These are phyloP conservation scores for Pelodytes ibericus DNA, from an alignment of 2,797 vertebrate species.

Conservation along the genomic window DNA sequence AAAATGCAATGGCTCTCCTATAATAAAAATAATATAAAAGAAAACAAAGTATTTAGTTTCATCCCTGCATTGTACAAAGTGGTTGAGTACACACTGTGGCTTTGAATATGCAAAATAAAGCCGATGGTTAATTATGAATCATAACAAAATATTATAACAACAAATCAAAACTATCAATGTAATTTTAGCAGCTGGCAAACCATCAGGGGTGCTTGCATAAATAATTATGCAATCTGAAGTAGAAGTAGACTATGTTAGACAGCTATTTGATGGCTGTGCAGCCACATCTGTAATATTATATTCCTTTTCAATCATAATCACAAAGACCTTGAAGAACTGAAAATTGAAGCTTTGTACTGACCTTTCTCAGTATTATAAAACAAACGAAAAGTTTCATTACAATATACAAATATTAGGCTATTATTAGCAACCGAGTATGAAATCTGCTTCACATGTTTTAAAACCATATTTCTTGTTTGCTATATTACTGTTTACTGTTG, in stretches of 20 bases:
- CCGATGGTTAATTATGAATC: conserved; percentile 44
- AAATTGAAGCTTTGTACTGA: neutral
- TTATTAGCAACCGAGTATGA: neutral
- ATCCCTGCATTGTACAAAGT: conserved; percentile 20
- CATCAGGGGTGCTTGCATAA: conserved; percentile 53
- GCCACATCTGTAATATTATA: conserved; percentile 45
- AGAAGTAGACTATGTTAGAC: conserved; percentile 39
- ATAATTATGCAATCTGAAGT: conserved; percentile 45
- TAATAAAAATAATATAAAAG: conserved; percentile 8
- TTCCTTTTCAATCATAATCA: conserved; percentile 51
- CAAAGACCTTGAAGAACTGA: conserved; percentile 39
- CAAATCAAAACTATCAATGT: conserved; percentile 52
- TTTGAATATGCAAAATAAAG: conserved; percentile 24
- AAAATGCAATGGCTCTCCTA: no score
- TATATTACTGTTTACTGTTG: no score
- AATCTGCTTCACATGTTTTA: no score
- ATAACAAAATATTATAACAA: conserved; percentile 43
- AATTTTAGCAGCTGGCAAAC: conserved; percentile 50
- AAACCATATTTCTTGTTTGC: no score
- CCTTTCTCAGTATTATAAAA: neutral
- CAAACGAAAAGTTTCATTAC: neutral
- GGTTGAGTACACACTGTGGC: conserved; percentile 17
- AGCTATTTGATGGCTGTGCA: conserved; percentile 24
- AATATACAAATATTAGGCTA: neutral
- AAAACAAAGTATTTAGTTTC: conserved; percentile 9